Percentiles rank a stretch among this genome's conserved stretches.
These are phyloP conservation scores for Arctopsyche grandis DNA, from an alignment of 1,140 invertebrate species.

Conservation along the genomic window DNA sequence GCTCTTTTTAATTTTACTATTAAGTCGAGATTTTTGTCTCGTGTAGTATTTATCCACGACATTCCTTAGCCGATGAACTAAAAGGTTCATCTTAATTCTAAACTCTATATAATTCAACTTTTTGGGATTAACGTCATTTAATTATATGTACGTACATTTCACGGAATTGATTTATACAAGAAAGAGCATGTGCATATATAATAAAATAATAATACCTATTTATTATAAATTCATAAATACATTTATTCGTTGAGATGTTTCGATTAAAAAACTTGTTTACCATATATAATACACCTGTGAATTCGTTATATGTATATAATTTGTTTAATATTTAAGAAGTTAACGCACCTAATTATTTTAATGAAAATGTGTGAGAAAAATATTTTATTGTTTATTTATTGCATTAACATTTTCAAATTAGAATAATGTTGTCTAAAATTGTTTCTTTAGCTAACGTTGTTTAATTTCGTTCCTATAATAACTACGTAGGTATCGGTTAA, in stretches of 20 bases:
- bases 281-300: background rate
- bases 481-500: background rate
- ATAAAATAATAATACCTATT: no score
- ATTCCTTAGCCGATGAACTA: no score
- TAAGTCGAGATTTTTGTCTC: no score
- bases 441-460: background rate
- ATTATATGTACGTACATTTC: no score
- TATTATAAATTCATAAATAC: no score
- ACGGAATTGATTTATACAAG: constrained; percentile 14
- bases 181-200: background rate
- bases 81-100: no score
- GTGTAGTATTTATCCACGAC: no score
- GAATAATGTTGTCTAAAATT: background rate
- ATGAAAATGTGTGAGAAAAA: background rate
- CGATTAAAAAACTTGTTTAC: background rate
- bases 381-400: background rate
- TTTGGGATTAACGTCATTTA: no score
- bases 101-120: no score
- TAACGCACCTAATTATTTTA: background rate
- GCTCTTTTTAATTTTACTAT: no score
- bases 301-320: background rate
- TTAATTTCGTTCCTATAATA: background rate
- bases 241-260: no score
- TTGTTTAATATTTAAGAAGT: background rate
- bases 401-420: background rate